These are phyloP conservation scores for Battus philenor DNA, from an alignment of 1,140 invertebrate genomes.

Conservation along the genomic window DNA sequence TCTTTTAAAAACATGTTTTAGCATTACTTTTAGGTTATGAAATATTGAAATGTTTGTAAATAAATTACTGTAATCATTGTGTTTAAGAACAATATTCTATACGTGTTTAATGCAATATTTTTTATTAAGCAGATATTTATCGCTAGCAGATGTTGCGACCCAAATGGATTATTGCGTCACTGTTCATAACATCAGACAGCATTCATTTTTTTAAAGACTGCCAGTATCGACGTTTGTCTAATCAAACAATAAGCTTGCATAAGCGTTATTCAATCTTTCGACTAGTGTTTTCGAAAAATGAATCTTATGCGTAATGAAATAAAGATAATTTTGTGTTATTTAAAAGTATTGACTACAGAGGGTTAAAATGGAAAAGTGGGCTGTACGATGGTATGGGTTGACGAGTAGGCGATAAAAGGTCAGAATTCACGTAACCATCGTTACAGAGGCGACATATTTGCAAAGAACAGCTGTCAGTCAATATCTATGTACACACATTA, in stretches of 20 bases:
- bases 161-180: conserved; percentile 7
- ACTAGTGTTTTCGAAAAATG: conserved; percentile 16
- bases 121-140: no score
- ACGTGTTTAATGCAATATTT: no score
- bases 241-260: conserved; percentile 45
- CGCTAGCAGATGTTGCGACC: no score
- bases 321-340: conserved; percentile 20
- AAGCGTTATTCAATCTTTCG: conserved; percentile 29
- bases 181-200: conserved; percentile 1
- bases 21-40: no score
- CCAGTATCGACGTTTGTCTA: conserved; percentile 8
- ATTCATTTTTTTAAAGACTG: background rate
- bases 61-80: no score
- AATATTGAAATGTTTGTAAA: no score
- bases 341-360: conserved; percentile 15
- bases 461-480: background rate
- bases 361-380: conserved; percentile 28
- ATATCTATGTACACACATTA: background rate
- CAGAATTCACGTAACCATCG: conserved; percentile 47
- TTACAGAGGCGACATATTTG: conserved; percentile 12
- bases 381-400: conserved; percentile 13
- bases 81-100: no score
- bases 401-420: conserved; percentile 51
- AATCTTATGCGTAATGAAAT: conserved; percentile 12
- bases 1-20: no score